A percentile compares a stretch with the other conserved stretches of the same genome.
These are phyloP conservation scores for Deroptyus accipitrinus DNA, from an alignment of 2,113 vertebrate genomes.

Conservation along the genomic window DNA sequence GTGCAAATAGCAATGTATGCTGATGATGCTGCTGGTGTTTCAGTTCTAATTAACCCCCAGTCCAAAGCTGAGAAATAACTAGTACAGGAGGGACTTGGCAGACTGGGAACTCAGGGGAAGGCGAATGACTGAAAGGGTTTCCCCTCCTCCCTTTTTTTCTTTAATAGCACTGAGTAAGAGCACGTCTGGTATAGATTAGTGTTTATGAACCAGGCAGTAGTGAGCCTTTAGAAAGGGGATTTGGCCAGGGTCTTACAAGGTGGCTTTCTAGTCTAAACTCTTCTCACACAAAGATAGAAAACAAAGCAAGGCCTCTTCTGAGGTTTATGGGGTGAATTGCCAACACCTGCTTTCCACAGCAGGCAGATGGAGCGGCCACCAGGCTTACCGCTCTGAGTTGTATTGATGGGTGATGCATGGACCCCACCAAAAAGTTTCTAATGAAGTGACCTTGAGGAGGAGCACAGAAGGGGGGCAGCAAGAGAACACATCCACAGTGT, in stretches of 20 bases:
- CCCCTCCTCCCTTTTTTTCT: fast-evolving
- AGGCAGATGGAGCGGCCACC: not conserved
- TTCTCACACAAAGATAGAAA: not conserved
- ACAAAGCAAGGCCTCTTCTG: not conserved
- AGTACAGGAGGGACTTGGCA: not conserved
- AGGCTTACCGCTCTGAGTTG: not conserved
- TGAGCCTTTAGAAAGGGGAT: not conserved
- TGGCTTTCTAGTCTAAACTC: not conserved
- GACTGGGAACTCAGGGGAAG: not conserved
- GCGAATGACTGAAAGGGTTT: not conserved
- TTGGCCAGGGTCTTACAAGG: not conserved
- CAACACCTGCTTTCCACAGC: not conserved
- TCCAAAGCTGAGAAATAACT: not conserved
- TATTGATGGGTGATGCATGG: not conserved
- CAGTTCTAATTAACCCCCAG: not conserved
- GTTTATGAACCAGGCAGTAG: not conserved
- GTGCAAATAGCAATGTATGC: not conserved
- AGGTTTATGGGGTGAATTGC: not conserved
- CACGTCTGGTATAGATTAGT: conserved; percentile 7
- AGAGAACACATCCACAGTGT: fast-evolving
- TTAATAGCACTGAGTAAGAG: not conserved
- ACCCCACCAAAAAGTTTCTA: not conserved
- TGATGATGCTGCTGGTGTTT: not conserved
- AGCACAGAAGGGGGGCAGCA: not conserved
- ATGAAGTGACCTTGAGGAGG: not conserved